Conservation (phyloP, 2,113 vertebrate species). For the Lycaon pictus region DNA sequence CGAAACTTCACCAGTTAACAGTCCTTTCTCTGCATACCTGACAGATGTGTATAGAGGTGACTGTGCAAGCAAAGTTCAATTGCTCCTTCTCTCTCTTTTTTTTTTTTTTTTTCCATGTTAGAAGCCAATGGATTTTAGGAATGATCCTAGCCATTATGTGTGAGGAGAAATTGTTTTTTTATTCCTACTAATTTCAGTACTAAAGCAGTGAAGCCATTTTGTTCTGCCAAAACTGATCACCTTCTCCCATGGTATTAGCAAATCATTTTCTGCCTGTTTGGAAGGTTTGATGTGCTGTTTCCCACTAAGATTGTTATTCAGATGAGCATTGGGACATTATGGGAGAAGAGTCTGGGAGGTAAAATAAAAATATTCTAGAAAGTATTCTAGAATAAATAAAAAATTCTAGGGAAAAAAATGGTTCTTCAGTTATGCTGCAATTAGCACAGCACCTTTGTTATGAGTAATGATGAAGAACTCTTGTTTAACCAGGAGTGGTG, state of each 20-base stretch:
- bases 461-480: background rate
- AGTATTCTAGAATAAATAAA: slow-evolving; percentile 64
- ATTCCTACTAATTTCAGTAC: slow-evolving; percentile 38
- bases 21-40: slow-evolving; percentile 80
- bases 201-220: slow-evolving; percentile 53
- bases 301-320: slow-evolving; percentile 68
- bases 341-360: slow-evolving; percentile 80
- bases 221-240: slow-evolving; percentile 54
- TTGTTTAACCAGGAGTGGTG: background rate
- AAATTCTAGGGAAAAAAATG: background rate
- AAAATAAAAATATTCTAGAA: slow-evolving; percentile 72
- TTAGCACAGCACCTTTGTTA: background rate
- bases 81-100: background rate
- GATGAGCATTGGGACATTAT: slow-evolving; percentile 69
- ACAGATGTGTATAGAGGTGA: slow-evolving; percentile 51
- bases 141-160: slow-evolving; percentile 2
- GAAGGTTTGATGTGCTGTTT: slow-evolving; percentile 69
- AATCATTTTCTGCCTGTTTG: slow-evolving; percentile 73
- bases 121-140: slow-evolving; percentile 27
- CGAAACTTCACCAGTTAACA: slow-evolving; percentile 62
- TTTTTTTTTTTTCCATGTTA: background rate
- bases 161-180: slow-evolving; percentile 42
- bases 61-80: background rate
- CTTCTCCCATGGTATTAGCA: slow-evolving; percentile 76
- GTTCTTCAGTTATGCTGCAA: background rate